These are phyloP conservation scores for Drosophila grimshawi DNA, from an alignment of 1,140 invertebrate genomes.

Conservation along the genomic window DNA sequence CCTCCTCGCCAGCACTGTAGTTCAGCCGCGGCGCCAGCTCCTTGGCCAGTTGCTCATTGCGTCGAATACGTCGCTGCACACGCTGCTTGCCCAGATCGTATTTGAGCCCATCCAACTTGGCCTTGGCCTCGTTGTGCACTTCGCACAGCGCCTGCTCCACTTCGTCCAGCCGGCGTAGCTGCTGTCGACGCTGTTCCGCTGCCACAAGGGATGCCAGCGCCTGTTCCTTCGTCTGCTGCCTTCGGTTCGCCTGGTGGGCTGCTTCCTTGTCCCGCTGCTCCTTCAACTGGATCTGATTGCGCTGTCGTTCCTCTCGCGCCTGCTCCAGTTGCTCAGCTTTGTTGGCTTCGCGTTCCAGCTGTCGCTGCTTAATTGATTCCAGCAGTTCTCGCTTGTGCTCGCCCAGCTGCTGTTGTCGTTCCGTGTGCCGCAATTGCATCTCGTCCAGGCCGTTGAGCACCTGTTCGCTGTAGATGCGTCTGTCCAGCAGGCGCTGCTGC, in stretches of 20 bases:
- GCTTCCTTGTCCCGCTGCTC: constrained; percentile 60
- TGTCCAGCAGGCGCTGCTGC: constrained; percentile 51
- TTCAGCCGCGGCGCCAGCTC: constrained; percentile 59
- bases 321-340: constrained; percentile 40
- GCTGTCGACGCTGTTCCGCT: constrained; percentile 59
- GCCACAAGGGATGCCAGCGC: constrained; percentile 73
- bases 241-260: constrained; percentile 28
- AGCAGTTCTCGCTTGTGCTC: constrained; percentile 66
- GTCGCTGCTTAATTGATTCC: constrained; percentile 58
- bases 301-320: constrained; percentile 39
- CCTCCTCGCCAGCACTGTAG: constrained; percentile 63
- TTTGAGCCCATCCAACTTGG: constrained; percentile 59
- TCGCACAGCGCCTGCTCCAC: constrained; percentile 68
- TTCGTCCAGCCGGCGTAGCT: constrained; percentile 62
- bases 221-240: constrained; percentile 52
- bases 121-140: constrained; percentile 68
- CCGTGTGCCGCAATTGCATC: constrained; percentile 48
- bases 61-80: constrained; percentile 44
- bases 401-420: constrained; percentile 47
- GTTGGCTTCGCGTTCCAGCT: constrained; percentile 35
- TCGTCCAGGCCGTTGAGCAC: constrained; percentile 64
- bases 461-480: constrained; percentile 55
- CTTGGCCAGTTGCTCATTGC: constrained; percentile 57
- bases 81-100: constrained; percentile 43
- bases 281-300: constrained; percentile 44